Percentiles rank a stretch among this genome's conserved stretches.
These are phyloP conservation scores for Ceratosolen solmsi DNA, from an alignment of 1,140 invertebrate species.

Conservation along the genomic window DNA sequence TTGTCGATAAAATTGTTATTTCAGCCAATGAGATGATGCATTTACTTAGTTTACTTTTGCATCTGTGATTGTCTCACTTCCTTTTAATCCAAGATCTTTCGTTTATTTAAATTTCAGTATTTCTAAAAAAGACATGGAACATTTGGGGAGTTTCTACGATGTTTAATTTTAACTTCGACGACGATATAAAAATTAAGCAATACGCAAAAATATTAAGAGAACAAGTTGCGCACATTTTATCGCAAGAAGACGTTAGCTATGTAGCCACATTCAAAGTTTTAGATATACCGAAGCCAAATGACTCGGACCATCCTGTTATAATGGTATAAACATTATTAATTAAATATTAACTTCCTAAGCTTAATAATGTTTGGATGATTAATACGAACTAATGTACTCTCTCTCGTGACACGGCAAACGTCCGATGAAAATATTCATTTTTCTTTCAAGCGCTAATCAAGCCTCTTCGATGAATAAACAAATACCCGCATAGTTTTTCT, in stretches of 20 bases:
- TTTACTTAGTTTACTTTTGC: too few species aligned
- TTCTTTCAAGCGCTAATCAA: too few species aligned
- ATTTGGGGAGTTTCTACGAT: conserved; percentile 62
- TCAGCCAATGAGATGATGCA: too few species aligned
- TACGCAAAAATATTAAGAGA: conserved; percentile 66
- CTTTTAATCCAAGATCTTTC: too few species aligned
- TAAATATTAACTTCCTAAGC: neutral
- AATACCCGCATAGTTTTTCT: too few species aligned
- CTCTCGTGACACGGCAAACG: too few species aligned
- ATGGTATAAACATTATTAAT: conserved; percentile 4
- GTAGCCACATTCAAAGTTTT: conserved; percentile 56
- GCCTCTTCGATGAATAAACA: too few species aligned
- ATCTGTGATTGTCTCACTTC: too few species aligned
- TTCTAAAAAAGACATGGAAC: conserved; percentile 63
- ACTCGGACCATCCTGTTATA: conserved; percentile 57
- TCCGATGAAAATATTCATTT: too few species aligned
- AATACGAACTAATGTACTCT: too few species aligned
- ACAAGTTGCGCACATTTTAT: conserved; percentile 60
- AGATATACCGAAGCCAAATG: conserved; percentile 46
- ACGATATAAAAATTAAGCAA: conserved; percentile 61
- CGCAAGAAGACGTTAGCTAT: conserved; percentile 62
- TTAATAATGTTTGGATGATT: too few species aligned
- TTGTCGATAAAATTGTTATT: too few species aligned
- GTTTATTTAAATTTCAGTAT: conserved; percentile 45
- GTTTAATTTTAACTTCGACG: conserved; percentile 58